Base-by-base conservation (phyloP, 2,113 vertebrate species). In the Lagopus muta region DNA sequence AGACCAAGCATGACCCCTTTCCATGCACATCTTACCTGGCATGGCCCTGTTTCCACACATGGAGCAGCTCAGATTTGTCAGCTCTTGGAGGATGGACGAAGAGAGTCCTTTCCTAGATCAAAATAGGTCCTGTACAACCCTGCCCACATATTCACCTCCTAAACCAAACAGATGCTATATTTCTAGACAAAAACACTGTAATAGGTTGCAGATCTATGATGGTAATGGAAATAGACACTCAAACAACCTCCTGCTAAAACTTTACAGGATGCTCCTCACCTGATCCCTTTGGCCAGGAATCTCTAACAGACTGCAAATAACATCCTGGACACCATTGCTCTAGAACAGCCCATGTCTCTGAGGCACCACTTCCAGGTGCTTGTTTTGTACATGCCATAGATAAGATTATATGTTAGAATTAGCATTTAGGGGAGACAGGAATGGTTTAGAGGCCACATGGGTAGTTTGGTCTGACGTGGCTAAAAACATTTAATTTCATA, bases 1-100 rank as follows among this genome's bases (percentile, higher is more conserved):
- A 95, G 94, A 78, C 74, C 92, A 84, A 90, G 93, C 27, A 3
- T 92, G 88, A 88, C 80, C 90, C 86, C 86, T 83, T 90, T 96
- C 38, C 92, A 47, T 0, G 1, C 32, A 43, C 47, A 77, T 65
- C 88, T 92, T 5, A 50, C 40, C 69, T 61, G 50, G 8, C 24
- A 16, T 0, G 0, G 67, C 52, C 20, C 57, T 3, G 7, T 54
- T 88, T 69, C 69, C 54, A 64, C 76, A 60, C 55, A 30, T 4
- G 17, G 52, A 67, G 64, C 47, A 61, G 24, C 80, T 81, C 47
- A 30, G 8, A 0, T 72, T 34, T 40, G 47, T 12, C 16, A 13
- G 10, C n/a, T 79, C 57, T 15, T 67, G 40, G 47, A 89, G 75
- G 57, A 84, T 24, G 48, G 27, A 55, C n/a, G 38, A 38, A 38